Base-by-base conservation (phyloP, 2,888 invertebrate genomes). In the Beris chalybata region DNA sequence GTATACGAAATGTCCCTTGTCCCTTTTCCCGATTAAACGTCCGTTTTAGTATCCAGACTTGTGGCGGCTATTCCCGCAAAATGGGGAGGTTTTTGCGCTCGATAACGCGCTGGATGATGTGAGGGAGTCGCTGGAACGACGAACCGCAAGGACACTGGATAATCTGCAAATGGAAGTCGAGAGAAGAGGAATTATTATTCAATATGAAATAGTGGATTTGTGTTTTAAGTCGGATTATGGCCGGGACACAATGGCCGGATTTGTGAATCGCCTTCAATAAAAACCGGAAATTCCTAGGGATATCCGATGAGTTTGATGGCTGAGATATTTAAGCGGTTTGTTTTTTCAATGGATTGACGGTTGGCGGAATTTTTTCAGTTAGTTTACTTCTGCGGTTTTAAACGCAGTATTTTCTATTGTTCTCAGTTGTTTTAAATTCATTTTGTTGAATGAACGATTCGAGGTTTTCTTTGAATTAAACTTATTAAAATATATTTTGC, bases 151-250 rank as follows among this genome's bases (percentile, higher is more conserved):
- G 61, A 22, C 59, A 11, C 32, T 13, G 47, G 52, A 66, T 65
- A 69, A 67, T 69, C 69, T 69, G 67, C 22, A 69, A 69, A 66
- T 67, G 61, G 65, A 64, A 66, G 67, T 22, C 66, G 67, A 64
- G 61, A 53, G 59, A 59, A 58, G 44, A 54, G 64, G 64, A 68
- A 68, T 66, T 68, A 68, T 68, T 68, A 68, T 68, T 68, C 66
- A 66, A 68, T 68, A 68, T 68, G 66, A 68, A 68, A 68, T 68
- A 66, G 58, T 58, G 63, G 64, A 68, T 56, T 58, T 54, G 59
- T 52, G 64, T 57, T 68, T 65, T 43, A 31, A 64, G 66, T 58
- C 59, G 68, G 68, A 68, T 68, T 68, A 68, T 45, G 63, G 53
- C 45, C 47, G 50, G 56, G 50, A 47, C 66, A 65, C 66, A 68